Conservation (phyloP, 2,113 vertebrate species). For the Melanotaenia duboulayi region DNA sequence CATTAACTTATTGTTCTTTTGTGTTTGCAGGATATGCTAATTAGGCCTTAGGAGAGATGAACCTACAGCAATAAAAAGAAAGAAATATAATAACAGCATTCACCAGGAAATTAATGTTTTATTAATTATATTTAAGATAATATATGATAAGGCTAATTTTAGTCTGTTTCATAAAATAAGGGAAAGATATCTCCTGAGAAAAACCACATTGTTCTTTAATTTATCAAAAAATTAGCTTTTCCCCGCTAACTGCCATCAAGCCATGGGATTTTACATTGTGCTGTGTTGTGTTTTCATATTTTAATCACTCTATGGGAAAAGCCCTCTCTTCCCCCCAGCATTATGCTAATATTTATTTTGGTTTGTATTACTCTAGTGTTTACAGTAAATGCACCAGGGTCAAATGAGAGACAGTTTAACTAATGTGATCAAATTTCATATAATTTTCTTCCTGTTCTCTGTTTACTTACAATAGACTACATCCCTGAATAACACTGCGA, state of each 20-base stretch:
- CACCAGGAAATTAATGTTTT: constrained; percentile 77
- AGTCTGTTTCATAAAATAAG: constrained; percentile 74
- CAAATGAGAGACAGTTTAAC: constrained; percentile 74
- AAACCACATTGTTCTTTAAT: constrained; percentile 70
- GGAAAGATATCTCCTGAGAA: constrained; percentile 66
- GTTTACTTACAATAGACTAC: constrained; percentile 65
- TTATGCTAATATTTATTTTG: constrained; percentile 82
- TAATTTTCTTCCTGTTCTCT: constrained; percentile 53
- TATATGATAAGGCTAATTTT: constrained; percentile 76
- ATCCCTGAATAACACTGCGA: constrained; percentile 41
- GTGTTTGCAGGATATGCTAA: constrained; percentile 69
- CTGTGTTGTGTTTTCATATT: constrained; percentile 71
- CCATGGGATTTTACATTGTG: constrained; percentile 72
- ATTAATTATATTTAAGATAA: constrained; percentile 82
- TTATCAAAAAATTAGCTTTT: constrained; percentile 79
- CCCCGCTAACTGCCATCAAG: constrained; percentile 64
- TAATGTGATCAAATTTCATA: constrained; percentile 69
- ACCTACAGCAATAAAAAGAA: constrained; percentile 54
- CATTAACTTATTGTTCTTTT: constrained; percentile 52
- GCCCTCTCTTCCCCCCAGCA: constrained; percentile 69
- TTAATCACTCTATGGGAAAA: constrained; percentile 79
- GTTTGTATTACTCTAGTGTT: constrained; percentile 76
- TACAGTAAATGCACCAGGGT: constrained; percentile 71
- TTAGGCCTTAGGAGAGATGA: constrained; percentile 60
- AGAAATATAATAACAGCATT: constrained; percentile 43